Base-by-base conservation (phyloP, 2,888 invertebrate species). In the Sialis lutaria region DNA sequence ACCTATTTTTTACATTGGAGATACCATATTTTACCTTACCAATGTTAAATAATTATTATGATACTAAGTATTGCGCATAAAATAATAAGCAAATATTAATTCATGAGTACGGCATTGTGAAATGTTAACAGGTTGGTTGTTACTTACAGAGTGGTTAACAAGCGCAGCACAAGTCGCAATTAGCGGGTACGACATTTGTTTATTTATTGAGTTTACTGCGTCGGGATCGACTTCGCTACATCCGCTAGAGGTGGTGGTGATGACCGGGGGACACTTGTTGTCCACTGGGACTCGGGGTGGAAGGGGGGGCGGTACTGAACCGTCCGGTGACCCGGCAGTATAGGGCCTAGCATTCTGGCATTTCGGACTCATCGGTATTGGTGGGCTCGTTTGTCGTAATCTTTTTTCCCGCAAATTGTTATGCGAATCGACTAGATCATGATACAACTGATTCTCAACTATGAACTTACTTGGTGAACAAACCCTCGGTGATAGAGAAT, bases 151-250 rank as follows among this genome's bases (percentile, higher is more conserved):
- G 55, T 66, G 60, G 59, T 66, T 64, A 63, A 65, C 61, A 57
- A 67, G 57, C 49, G 65, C 61, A 54, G 65, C 64, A 58, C 64
- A 65, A 55, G 64, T 72, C 54, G 76, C 73, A 53, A 76, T 74
- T 53, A 77, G 65, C 51, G 77, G 77, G 53, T 76, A 77, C 55
- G 69, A 74, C 75, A 77, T 72, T 65, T 77, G 74, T 67, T 76
- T 62, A 58, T 73, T 74, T 55, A 77, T 75, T 49, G 78, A 75
- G 64, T 78, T 77, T 58, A 61, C 63, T 55, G 62, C 69, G 51
- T 70, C 70, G 53, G 65, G 55, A 55, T 67, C 67, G 4, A 22
- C 22, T 32, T 44, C 44, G 52, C 63, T 62, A 47, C 59, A 60
- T 55, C 56, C 56, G 50, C 47, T 47, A 47, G 47, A 40, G 6